Evolutionary conservation across 1,140 invertebrate species (phyloP).

Genomic region (Leptinotarsa defecta): DNA sequence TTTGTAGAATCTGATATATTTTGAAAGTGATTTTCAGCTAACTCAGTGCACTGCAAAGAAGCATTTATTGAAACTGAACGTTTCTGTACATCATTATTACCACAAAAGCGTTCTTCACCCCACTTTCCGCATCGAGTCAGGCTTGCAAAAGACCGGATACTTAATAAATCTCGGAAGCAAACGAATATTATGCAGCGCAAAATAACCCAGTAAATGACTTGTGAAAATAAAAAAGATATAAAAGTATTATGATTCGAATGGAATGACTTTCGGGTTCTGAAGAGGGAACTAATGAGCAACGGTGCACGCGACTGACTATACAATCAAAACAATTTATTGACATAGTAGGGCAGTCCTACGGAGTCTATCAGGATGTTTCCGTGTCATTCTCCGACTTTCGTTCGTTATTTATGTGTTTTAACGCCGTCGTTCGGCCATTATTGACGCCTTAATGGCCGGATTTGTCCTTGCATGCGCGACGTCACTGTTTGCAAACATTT

Average conservation of each 20-base stretch:
- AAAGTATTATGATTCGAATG: conserved; percentile 10
- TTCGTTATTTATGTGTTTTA: conserved; percentile 56
- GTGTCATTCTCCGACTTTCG: conserved; percentile 38
- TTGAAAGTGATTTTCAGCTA: no score
- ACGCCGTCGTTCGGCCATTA: conserved; percentile 54
- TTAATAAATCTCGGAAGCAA: not conserved
- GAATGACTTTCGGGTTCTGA: conserved; percentile 1
- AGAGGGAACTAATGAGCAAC: conserved; percentile 10
- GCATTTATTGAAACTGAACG: no score
- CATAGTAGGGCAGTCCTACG: conserved; percentile 2
- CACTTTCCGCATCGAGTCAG: no score
- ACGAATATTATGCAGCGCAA: conserved; percentile 1
- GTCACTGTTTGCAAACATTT: conserved; percentile 55
- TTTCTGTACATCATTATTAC: no score
- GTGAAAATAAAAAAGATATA: conserved; percentile 16
- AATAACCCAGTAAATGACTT: conserved; percentile 1
- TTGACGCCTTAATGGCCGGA: conserved; percentile 56
- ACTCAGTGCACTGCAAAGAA: no score
- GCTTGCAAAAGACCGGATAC: no score
- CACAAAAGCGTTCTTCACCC: no score
- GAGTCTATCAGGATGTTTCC: conserved; percentile 44
- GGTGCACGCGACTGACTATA: not conserved
- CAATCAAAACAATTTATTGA: conserved; percentile 16
- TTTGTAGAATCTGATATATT: no score
- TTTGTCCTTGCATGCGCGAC: conserved; percentile 52